A percentile compares a stretch with the other conserved stretches of the same genome.
phyloP scores from a whole-genome alignment of 2,113 vertebrate genomes.

The Vireo altiloquus region DNA sequence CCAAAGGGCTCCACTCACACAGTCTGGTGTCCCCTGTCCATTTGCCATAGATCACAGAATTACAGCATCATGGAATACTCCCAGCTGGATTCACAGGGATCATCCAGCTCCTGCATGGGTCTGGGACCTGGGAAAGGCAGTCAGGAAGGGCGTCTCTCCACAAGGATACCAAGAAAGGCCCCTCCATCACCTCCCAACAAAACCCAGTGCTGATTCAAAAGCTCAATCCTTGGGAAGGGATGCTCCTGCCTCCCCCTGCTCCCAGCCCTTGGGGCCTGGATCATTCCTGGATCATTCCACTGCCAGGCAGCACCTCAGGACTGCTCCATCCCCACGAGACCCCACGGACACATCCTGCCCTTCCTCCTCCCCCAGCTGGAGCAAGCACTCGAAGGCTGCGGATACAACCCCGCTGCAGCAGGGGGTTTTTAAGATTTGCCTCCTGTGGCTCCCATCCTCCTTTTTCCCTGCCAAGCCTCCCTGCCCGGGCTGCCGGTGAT shows the following conservation, averaged over 20 bases:
- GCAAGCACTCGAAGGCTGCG: neutral
- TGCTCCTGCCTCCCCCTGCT: neutral
- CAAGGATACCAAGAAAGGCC: neutral
- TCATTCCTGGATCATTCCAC: neutral
- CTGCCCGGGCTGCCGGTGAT: neutral
- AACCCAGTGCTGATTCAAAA: neutral
- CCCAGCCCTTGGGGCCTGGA: rapidly evolving
- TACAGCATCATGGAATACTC: rapidly evolving
- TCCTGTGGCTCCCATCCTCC: neutral
- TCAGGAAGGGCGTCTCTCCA: rapidly evolving
- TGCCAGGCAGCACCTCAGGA: rapidly evolving
- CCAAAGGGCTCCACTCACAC: rapidly evolving
- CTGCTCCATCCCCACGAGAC: rapidly evolving
- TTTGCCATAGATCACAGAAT: neutral
- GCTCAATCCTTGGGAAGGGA: neutral
- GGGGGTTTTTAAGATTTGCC: neutral
- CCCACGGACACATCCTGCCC: neutral
- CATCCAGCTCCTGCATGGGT: neutral
- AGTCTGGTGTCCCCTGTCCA: neutral
- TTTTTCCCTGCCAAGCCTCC: neutral
- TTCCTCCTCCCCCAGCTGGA: neutral
- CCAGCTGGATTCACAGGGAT: neutral
- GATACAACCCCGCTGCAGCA: neutral
- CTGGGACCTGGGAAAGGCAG: neutral
- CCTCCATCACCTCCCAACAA: neutral